Base-by-base conservation (phyloP, 1,140 invertebrate genomes). In the Pantala flavescens region DNA sequence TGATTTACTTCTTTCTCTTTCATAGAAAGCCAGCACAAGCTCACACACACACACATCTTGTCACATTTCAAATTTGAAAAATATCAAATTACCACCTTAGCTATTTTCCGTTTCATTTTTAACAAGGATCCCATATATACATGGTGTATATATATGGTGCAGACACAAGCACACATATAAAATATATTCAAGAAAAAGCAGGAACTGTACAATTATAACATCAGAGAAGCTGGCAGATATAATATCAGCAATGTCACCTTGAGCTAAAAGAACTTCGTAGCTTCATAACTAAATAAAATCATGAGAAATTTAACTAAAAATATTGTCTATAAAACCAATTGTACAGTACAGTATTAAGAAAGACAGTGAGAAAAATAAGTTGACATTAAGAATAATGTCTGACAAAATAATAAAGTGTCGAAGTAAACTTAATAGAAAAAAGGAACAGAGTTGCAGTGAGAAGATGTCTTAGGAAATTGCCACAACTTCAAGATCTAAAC, bases 11-110 rank as follows among this genome's bases (percentile, higher is more conserved):
- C n/a, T 63, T 63, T 63, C 12, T 63, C 49, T 63, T 63, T 16
- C 49, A 63, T 63, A 16, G 49, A 63, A 63, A 63, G 14, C 49
- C 49, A 63, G 49, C 49, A 63, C 43, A 9, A 49, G 43, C 43
- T n/a, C n/a, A 49, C 49, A 63, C 49, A 63, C 49, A 63, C 49
- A 63, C 49, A 63, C n/a, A 63, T 63, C 49, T 63, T 63, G 49
- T 63, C 49, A 19, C 49, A 63, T 63, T 21, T 63, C 49, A 63
- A 63, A 63, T 63, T 63, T 21, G n/a, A 63, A 63, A 63, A 63
- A 63, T 63, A 63, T 63, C 16, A 63, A 63, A 63, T 63, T 63
- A 63, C 49, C 3, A 63, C 49, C 49, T 63, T 63, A 63, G 49
- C 49, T 19, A 63, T 63, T 19, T 36, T 63, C 49, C 49, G 14